Conservation (phyloP, 2,113 vertebrate species). For the Benitochromis conjunctus region DNA sequence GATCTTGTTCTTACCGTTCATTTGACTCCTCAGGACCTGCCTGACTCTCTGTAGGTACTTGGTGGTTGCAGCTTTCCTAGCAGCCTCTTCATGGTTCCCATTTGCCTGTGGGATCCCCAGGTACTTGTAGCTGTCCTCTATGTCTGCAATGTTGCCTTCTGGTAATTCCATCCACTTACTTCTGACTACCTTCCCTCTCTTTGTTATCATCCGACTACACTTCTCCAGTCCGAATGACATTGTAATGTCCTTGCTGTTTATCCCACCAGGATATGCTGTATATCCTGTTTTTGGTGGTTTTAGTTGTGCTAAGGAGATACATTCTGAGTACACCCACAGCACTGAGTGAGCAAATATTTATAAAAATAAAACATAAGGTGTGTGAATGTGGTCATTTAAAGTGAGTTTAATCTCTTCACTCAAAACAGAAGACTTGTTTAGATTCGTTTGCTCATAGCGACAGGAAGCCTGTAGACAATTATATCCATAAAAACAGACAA, state of each 20-base stretch:
- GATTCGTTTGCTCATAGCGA: neutral
- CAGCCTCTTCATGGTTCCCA: neutral
- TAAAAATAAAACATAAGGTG: neutral
- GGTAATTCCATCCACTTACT: neutral
- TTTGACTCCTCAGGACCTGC: neutral
- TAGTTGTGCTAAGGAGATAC: neutral
- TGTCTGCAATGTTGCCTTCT: neutral
- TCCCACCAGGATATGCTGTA: fast-evolving
- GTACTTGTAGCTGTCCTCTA: neutral
- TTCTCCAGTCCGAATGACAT: fast-evolving
- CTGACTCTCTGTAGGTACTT: neutral
- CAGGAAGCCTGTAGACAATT: neutral
- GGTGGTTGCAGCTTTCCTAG: neutral
- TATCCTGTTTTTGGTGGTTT: neutral
- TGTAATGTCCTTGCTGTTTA: neutral
- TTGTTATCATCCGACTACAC: neutral
- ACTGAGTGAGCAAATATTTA: neutral
- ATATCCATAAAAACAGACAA: neutral
- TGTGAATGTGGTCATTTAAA: neutral
- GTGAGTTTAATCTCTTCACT: neutral
- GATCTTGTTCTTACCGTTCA: neutral
- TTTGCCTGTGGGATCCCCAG: neutral
- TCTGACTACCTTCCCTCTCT: neutral
- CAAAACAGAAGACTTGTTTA: neutral
- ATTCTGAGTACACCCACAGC: neutral